Conservation (phyloP, 2,113 vertebrate genomes). For the Sigmodon hispidus region DNA sequence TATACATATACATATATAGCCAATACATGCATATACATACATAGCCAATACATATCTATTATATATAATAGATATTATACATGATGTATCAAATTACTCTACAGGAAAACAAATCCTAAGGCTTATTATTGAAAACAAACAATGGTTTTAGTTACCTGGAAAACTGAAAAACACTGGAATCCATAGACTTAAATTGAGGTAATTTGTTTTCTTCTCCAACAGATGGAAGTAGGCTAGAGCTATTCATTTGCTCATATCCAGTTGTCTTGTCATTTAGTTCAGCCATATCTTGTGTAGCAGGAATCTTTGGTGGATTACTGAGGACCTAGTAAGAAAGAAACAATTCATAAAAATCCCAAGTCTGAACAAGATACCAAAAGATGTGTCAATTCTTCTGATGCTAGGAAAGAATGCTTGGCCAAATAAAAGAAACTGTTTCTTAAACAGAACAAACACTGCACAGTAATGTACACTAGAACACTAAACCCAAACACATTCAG, state of each 20-base stretch:
- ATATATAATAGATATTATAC: constrained; percentile 8
- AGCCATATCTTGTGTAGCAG: constrained; percentile 42
- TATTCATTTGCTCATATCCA: constrained; percentile 37
- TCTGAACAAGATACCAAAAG: constrained; percentile 61
- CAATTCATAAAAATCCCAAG: constrained; percentile 57
- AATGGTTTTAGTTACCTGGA: constrained; percentile 67
- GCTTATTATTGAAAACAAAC: neutral
- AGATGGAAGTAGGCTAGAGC: constrained; percentile 26
- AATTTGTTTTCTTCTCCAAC: constrained; percentile 57
- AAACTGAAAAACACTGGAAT: constrained; percentile 58
- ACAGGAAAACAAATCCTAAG: neutral
- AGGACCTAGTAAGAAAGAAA: constrained; percentile 64
- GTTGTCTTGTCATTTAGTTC: constrained; percentile 53
- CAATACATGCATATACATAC: too few relatives aligned
- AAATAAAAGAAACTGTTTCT: constrained; percentile 74
- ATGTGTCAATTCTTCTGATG: constrained; percentile 77
- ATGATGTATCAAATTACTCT: neutral
- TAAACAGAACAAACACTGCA: constrained; percentile 70
- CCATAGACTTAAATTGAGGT: constrained; percentile 57
- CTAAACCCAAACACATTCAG: constrained; percentile 61
- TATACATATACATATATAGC: too few relatives aligned
- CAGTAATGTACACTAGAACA: constrained; percentile 69
- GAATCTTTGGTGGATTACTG: constrained; percentile 32
- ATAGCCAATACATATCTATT: neutral
- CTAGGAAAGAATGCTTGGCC: constrained; percentile 77